phyloP scores from a whole-genome alignment of 2,888 invertebrate species.

The Scaptomyza cyrtandrae region DNA sequence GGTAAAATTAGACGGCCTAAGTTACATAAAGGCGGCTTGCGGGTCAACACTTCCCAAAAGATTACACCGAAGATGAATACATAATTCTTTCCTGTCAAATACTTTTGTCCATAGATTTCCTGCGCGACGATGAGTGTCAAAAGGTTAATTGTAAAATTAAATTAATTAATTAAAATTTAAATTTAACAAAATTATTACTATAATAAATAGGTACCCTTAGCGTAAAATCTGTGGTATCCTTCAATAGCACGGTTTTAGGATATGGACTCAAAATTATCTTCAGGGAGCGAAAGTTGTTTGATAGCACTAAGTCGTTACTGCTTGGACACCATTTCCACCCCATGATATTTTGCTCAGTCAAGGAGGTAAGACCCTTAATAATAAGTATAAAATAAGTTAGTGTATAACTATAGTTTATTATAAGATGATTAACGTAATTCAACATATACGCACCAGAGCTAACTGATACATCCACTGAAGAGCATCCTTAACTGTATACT shows the following conservation, averaged over 20 bases:
- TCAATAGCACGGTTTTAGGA: too few relatives aligned
- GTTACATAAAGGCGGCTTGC: too few relatives aligned
- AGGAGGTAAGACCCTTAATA: not conserved
- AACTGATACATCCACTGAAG: not conserved
- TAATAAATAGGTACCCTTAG: not conserved
- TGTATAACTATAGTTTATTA: too few relatives aligned
- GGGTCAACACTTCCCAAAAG: slow-evolving; percentile 4
- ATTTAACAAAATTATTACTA: not conserved
- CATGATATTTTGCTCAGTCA: not conserved
- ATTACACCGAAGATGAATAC: slow-evolving; percentile 1
- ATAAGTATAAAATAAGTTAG: not conserved
- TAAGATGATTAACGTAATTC: too few relatives aligned
- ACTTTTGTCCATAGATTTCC: not conserved
- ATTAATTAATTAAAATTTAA: too few relatives aligned
- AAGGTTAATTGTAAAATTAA: too few relatives aligned
- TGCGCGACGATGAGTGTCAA: not conserved
- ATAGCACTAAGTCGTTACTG: not conserved
- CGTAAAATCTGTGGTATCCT: too few relatives aligned
- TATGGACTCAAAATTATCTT: not conserved
- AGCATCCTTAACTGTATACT: not conserved
- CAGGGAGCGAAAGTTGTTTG: not conserved
- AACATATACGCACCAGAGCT: not conserved
- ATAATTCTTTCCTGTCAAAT: not conserved
- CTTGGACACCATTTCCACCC: not conserved
- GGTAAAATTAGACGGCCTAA: too few relatives aligned